These are phyloP conservation scores for Harmothoe impar DNA, from an alignment of 2,888 invertebrate genomes.

Conservation along the genomic window DNA sequence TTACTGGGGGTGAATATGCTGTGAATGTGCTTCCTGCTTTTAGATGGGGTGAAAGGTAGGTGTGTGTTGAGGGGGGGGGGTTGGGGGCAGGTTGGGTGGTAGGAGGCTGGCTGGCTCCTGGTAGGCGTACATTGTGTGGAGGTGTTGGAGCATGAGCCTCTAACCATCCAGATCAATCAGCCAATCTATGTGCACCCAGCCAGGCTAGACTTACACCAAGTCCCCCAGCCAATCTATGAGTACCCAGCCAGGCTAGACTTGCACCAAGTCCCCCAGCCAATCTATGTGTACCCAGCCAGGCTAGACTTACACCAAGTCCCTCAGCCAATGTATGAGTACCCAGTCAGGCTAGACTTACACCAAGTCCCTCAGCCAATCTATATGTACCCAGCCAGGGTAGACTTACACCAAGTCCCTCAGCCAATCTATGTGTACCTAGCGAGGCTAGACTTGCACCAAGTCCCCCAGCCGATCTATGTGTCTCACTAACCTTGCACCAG, in stretches of 20 bases:
- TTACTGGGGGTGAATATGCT: no score
- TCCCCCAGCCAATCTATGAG: not conserved
- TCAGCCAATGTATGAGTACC: not conserved
- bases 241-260: not conserved
- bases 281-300: not conserved
- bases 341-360: not conserved
- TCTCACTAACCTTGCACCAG: not conserved
- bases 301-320: not conserved
- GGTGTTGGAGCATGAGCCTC: conserved; percentile 2
- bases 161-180: not conserved
- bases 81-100: no score
- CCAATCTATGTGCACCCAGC: not conserved
- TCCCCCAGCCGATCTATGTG: not conserved
- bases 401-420: not conserved
- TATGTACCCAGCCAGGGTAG: not conserved
- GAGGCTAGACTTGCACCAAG: not conserved
- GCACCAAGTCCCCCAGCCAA: not conserved
- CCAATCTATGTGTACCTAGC: not conserved
- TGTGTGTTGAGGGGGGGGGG: no score
- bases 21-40: no score
- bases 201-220: no score
- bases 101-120: no score
- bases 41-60: no score
- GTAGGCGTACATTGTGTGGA: not conserved
- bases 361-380: not conserved